Evolutionary conservation across 1,140 invertebrate species (phyloP).

Genomic region (Homarus americanus): DNA sequence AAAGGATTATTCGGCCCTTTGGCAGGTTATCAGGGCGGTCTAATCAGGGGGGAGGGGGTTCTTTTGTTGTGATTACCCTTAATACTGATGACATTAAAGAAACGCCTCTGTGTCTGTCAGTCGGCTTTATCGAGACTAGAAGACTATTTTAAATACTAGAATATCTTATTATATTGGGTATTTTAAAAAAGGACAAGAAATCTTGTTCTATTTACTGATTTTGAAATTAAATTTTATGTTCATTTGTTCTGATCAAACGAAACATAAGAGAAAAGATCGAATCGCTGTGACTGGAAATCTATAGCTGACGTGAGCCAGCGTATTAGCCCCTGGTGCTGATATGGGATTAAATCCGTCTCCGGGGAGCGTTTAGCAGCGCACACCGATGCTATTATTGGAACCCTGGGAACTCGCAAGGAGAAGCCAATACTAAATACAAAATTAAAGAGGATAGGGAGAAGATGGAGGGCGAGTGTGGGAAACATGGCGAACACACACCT

Average conservation of each 20-base stretch:
- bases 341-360: constrained; percentile 63
- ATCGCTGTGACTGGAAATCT: constrained; percentile 37
- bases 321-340: constrained; percentile 49
- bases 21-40: constrained; percentile 29
- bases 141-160: too few relatives aligned
- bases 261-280: constrained; percentile 24
- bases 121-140: too few relatives aligned
- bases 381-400: constrained; percentile 64
- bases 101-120: too few relatives aligned
- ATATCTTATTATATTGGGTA: too few relatives aligned
- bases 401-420: constrained; percentile 46
- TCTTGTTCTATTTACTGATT: too few relatives aligned
- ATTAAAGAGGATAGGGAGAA: constrained; percentile 20
- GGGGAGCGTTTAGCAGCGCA: constrained; percentile 62
- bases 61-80: background rate
- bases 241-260: background rate
- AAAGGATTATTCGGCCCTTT: constrained; percentile 33
- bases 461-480: constrained; percentile 4
- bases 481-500: background rate
- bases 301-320: constrained; percentile 7
- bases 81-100: too few relatives aligned
- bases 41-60: constrained; percentile 28
- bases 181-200: too few relatives aligned
- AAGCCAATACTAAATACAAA: constrained; percentile 6
- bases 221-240: too few relatives aligned